Percentiles rank a stretch among this genome's conserved stretches.
Evolutionary conservation across 1,140 invertebrate species (phyloP).

Genomic region (Brachionus sp.): DNA sequence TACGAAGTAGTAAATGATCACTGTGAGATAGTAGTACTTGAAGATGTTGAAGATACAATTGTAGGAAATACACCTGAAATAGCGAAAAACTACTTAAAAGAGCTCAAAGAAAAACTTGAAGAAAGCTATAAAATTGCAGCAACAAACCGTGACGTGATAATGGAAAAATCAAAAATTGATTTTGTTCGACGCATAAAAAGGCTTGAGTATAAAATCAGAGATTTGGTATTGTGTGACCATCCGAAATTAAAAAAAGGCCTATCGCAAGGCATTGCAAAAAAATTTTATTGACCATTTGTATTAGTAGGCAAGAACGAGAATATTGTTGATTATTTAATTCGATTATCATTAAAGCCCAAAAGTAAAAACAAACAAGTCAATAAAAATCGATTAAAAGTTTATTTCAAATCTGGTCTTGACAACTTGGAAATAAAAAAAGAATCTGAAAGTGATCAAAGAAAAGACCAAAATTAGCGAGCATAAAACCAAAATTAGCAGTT

Average conservation of each 20-base stretch:
- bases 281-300: not conserved
- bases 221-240: not conserved
- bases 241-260: not conserved
- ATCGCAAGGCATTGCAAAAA: not conserved
- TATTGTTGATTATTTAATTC: not conserved
- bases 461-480: too few species aligned
- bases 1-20: not conserved
- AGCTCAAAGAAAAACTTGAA: not conserved
- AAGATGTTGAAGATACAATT: not conserved
- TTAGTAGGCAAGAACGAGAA: not conserved
- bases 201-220: not conserved
- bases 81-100: not conserved
- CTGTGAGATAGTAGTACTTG: not conserved
- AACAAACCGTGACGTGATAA: not conserved
- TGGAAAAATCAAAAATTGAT: not conserved
- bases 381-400: too few species aligned
- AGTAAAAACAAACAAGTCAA: not conserved
- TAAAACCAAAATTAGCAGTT: too few species aligned
- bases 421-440: not conserved
- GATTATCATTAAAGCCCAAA: not conserved
- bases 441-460: too few species aligned
- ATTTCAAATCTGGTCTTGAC: not conserved
- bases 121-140: not conserved
- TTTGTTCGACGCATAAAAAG: not conserved
- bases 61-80: not conserved